Percentiles rank a stretch among this genome's conserved stretches.
Evolutionary conservation across 2,113 vertebrate genomes (phyloP).

Genomic region (Indicator maculatus): DNA sequence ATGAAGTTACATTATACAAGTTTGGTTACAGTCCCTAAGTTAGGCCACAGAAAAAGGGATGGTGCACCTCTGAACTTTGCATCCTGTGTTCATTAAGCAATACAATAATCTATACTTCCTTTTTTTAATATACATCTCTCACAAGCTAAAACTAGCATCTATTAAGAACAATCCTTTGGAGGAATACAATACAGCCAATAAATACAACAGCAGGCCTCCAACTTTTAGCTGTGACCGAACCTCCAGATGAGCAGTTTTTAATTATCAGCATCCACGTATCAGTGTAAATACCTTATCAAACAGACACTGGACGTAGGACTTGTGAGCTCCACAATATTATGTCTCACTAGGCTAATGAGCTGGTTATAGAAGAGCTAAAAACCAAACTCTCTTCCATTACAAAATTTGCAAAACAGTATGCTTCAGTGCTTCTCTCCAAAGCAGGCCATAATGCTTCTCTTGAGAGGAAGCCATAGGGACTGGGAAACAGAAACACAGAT

Average conservation of each 20-base stretch:
- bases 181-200: not conserved
- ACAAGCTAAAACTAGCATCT: constrained; percentile 21
- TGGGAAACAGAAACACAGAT: not conserved
- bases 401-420: not conserved
- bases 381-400: not conserved
- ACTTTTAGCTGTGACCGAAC: not conserved
- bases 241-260: not conserved
- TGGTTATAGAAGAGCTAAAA: not conserved
- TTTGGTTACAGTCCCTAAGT: constrained; percentile 12
- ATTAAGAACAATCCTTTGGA: constrained; percentile 10
- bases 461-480: not conserved
- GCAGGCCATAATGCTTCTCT: not conserved
- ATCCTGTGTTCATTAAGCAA: constrained; percentile 27
- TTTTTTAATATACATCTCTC: not conserved
- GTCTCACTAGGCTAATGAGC: not conserved
- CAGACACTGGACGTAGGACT: not conserved
- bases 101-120: constrained; percentile 52
- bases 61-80: constrained; percentile 38
- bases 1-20: constrained; percentile 41
- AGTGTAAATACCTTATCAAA: not conserved
- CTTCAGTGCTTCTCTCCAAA: not conserved
- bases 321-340: not conserved
- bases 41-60: constrained; percentile 23
- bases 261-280: not conserved
- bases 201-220: not conserved